Evolutionary conservation across 2,113 vertebrate genomes (phyloP).

Genomic region (Leptobrachium leishanense): DNA sequence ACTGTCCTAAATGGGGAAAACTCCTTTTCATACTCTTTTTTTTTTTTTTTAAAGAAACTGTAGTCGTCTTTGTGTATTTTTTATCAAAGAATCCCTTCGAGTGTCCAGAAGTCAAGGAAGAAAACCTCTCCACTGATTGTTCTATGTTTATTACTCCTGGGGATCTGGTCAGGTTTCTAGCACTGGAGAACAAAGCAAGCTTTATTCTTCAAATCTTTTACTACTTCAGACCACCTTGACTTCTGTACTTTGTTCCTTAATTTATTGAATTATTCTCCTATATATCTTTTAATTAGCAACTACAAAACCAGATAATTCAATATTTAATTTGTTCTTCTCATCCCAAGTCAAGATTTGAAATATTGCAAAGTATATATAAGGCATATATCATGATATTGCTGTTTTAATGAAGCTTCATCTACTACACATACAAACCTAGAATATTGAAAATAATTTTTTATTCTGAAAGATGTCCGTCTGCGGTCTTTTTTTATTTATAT

Average conservation of each 20-base stretch:
- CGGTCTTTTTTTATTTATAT: no score
- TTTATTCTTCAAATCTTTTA: constrained; percentile 30
- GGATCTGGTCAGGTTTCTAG: constrained; percentile 23
- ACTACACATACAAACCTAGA: no score
- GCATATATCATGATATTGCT: no score
- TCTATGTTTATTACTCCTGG: constrained; percentile 42
- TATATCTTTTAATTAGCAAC: neutral
- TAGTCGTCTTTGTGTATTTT: constrained; percentile 12
- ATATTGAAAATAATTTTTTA: no score
- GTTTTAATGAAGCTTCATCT: no score
- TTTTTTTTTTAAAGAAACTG: neutral
- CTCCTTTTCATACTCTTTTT: neutral
- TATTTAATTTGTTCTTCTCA: constrained; percentile 4
- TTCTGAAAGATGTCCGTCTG: no score
- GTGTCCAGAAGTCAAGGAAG: neutral
- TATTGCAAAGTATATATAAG: neutral
- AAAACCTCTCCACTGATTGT: constrained; percentile 47
- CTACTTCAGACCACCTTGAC: constrained; percentile 32
- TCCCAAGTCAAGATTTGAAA: neutral
- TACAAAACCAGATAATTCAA: constrained; percentile 12
- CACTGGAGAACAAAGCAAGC: constrained; percentile 27
- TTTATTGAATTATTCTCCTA: constrained; percentile 1
- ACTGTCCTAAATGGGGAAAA: neutral
- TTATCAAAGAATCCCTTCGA: constrained; percentile 28
- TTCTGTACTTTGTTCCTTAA: constrained; percentile 17